Conservation (phyloP, 2,797 vertebrate species). For the Pipistrellus pipistrellus region DNA sequence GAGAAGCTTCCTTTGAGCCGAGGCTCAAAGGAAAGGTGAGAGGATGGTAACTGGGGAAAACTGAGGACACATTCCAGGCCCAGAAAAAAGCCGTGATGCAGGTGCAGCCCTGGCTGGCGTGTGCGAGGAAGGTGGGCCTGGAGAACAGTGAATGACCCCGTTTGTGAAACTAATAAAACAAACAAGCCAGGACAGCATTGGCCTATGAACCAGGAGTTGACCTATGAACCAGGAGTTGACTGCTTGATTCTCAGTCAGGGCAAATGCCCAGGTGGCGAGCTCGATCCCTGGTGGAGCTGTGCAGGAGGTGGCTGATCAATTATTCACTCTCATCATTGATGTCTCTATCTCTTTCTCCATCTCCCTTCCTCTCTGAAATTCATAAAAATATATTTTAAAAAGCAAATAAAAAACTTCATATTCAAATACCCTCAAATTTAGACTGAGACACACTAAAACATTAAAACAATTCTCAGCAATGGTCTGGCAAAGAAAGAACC, state of each 20-base stretch:
- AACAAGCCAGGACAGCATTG: too few relatives aligned
- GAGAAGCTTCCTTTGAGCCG: background rate
- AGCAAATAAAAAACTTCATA: background rate
- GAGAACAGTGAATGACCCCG: background rate
- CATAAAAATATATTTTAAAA: background rate
- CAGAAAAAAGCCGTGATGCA: background rate
- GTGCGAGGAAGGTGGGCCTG: background rate
- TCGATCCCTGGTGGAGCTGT: too few relatives aligned
- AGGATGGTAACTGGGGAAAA: background rate
- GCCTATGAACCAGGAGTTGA: too few relatives aligned
- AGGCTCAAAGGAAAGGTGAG: background rate
- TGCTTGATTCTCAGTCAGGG: too few relatives aligned
- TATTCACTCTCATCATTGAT: too few relatives aligned
- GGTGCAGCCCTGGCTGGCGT: fast-evolving
- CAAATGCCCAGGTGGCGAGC: too few relatives aligned
- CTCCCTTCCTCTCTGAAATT: too few relatives aligned
- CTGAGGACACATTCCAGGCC: too few relatives aligned
- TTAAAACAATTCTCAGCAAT: background rate
- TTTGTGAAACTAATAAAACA: background rate
- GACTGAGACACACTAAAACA: background rate
- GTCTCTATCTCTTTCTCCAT: too few relatives aligned
- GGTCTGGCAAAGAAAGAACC: background rate
- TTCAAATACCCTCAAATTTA: background rate
- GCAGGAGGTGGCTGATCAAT: too few relatives aligned
- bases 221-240: too few relatives aligned